Evolutionary conservation across 2,113 vertebrate genomes (phyloP).

Genomic region (Ivindomyrus marchei): DNA sequence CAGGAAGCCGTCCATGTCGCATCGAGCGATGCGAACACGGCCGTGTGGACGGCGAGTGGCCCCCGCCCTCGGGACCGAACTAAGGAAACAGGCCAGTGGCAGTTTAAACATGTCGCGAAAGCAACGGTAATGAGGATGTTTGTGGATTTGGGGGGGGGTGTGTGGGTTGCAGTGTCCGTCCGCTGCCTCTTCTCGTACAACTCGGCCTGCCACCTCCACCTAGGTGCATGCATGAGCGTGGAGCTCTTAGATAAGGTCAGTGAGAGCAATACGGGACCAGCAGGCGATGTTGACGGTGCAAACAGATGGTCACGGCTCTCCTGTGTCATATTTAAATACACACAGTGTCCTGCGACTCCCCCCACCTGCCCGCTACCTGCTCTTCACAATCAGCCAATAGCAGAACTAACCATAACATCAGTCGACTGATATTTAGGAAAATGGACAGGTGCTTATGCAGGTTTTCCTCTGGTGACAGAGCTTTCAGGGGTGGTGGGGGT

Average conservation of each 20-base stretch:
- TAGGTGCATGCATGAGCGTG: not conserved
- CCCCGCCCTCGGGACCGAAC: not conserved
- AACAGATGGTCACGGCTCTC: conserved; percentile 26
- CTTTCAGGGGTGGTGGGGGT: not conserved
- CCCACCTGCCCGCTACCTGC: conserved; percentile 10
- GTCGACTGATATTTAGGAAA: not conserved
- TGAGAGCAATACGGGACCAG: not conserved
- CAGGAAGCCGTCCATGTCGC: not conserved
- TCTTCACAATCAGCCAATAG: not conserved
- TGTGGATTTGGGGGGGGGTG: not conserved
- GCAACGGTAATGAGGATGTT: conserved; percentile 16
- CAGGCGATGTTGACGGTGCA: conserved; percentile 34
- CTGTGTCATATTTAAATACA: conserved; percentile 36
- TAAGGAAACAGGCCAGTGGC: not conserved
- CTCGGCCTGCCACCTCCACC: not conserved
- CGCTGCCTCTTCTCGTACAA: not conserved
- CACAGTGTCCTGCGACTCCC: not conserved
- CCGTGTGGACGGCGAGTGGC: not conserved
- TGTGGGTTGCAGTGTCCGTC: not conserved
- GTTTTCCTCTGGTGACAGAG: not conserved
- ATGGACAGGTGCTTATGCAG: not conserved
- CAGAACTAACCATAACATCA: not conserved
- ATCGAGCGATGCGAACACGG: not conserved
- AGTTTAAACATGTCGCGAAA: not conserved
- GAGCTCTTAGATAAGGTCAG: not conserved